Conservation (phyloP, 2,113 vertebrate genomes). For the Seriola quinqueradiata region DNA sequence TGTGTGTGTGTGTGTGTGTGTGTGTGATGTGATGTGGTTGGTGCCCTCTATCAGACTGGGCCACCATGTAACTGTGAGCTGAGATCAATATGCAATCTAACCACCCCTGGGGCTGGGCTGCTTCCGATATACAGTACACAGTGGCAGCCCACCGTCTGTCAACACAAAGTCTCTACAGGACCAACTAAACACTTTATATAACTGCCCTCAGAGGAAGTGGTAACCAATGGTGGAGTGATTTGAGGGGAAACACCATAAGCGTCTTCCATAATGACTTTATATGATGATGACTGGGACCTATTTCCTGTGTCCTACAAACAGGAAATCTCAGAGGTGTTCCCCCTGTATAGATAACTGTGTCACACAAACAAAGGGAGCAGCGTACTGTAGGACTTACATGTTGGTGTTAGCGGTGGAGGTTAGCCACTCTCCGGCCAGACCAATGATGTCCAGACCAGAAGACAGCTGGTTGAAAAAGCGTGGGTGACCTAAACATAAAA, state of each 20-base stretch:
- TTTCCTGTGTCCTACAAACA: slow-evolving; percentile 59
- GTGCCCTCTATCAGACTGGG: slow-evolving; percentile 71
- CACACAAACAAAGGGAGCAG: neutral
- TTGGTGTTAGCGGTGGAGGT: slow-evolving; percentile 99
- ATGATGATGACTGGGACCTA: slow-evolving; percentile 37
- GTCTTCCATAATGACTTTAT: slow-evolving; percentile 5
- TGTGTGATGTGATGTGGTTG: slow-evolving; percentile 52
- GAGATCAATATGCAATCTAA: slow-evolving; percentile 84
- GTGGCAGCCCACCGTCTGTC: slow-evolving; percentile 47
- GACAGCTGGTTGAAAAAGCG: slow-evolving; percentile 99
- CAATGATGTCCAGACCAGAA: slow-evolving; percentile 95
- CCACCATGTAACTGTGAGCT: slow-evolving; percentile 76
- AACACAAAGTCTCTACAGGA: slow-evolving; percentile 52
- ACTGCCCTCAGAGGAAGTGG: slow-evolving; percentile 51
- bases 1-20: neutral
- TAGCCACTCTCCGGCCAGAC: slow-evolving; percentile 97
- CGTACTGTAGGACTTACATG: slow-evolving; percentile 88
- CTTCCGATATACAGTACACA: slow-evolving; percentile 50
- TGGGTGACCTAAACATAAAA: slow-evolving; percentile 89
- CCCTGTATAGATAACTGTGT: neutral
- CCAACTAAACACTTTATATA: slow-evolving; percentile 74
- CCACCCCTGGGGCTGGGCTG: slow-evolving; percentile 67
- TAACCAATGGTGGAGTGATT: slow-evolving; percentile 3
- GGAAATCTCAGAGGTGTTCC: slow-evolving; percentile 38
- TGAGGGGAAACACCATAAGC: slow-evolving; percentile 30